Conservation (phyloP, 53 echinoderm and acorn worm species). For the Astropecten irregularis region DNA sequence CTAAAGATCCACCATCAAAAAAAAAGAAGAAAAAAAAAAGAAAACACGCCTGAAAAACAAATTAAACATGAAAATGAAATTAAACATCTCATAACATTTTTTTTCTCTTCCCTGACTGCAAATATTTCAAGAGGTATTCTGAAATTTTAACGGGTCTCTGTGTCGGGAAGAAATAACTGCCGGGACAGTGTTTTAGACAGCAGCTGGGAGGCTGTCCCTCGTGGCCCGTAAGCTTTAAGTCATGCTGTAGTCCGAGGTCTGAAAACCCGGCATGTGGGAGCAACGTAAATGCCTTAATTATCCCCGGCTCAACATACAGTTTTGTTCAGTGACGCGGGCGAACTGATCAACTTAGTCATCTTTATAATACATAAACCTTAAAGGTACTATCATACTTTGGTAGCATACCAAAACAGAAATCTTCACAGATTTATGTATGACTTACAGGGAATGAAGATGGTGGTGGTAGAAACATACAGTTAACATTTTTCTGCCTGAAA, state of each 20-base stretch:
- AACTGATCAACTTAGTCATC: not conserved
- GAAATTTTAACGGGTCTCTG: not conserved
- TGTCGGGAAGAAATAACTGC: not conserved
- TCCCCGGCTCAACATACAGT: slow-evolving; percentile 24
- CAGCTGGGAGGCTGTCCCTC: not conserved
- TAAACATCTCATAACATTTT: too few species aligned
- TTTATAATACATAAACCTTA: too few species aligned
- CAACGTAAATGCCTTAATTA: slow-evolving; percentile 4
- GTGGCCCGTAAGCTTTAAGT: not conserved
- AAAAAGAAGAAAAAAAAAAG: too few species aligned
- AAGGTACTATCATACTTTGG: too few species aligned
- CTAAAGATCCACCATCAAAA: too few species aligned
- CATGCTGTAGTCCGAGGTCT: not conserved
- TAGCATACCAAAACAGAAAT: too few species aligned
- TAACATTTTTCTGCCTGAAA: too few species aligned
- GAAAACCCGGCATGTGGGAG: not conserved
- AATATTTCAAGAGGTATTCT: not conserved
- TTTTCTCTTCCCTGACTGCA: not conserved
- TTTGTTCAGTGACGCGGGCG: not conserved
- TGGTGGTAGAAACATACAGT: too few species aligned
- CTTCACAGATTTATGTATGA: too few species aligned
- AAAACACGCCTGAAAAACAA: too few species aligned
- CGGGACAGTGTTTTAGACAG: not conserved
- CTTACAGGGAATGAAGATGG: too few species aligned
- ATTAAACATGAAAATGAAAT: too few species aligned